phyloP scores from a whole-genome alignment of 2,113 vertebrate genomes.

The Balaenoptera acutorostrata region DNA sequence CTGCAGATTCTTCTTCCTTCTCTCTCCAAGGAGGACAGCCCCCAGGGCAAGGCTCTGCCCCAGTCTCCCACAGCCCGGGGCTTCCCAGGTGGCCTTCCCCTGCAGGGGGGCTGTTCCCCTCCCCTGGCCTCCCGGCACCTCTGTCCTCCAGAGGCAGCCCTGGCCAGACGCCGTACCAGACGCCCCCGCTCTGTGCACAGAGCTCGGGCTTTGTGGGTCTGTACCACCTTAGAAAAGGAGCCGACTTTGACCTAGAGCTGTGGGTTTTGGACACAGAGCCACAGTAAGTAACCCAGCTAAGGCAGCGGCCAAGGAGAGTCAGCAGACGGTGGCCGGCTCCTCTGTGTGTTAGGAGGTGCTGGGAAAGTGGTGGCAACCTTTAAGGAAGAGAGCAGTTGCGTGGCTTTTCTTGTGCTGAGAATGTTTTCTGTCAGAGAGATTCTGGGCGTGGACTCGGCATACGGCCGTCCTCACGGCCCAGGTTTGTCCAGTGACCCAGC shows the following conservation, averaged over 20 bases:
- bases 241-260: neutral
- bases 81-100: neutral
- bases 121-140: neutral
- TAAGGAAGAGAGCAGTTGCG: neutral
- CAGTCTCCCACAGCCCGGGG: neutral
- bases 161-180: fast-evolving
- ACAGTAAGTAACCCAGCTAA: neutral
- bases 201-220: too few relatives aligned
- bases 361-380: neutral
- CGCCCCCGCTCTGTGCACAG: fast-evolving
- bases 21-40: neutral
- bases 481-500: neutral
- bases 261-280: neutral
- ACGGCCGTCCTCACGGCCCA: neutral
- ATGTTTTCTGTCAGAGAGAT: neutral
- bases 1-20: neutral
- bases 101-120: neutral
- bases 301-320: neutral
- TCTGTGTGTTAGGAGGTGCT: neutral
- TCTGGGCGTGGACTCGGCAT: neutral
- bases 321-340: too few relatives aligned
- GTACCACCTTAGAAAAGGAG: neutral
- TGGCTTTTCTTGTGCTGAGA: neutral
- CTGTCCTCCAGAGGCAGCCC: neutral
- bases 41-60: neutral